These are phyloP conservation scores for Brachionus calyciflorus DNA, from an alignment of 1,140 invertebrate species.

Conservation along the genomic window DNA sequence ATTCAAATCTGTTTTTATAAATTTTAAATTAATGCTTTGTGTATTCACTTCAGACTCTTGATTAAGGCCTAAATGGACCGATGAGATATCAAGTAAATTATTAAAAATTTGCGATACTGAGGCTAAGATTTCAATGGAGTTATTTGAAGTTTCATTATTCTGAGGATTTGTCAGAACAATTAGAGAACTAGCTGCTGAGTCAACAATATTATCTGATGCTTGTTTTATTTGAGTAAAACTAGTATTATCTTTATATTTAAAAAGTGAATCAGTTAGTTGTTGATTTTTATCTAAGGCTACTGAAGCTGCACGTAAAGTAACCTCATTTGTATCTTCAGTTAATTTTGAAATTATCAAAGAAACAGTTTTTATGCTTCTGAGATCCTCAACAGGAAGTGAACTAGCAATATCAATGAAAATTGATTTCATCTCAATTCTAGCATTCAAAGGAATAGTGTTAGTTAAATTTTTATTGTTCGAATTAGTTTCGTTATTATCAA, in stretches of 20 bases:
- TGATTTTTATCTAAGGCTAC: background rate
- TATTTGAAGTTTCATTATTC: background rate
- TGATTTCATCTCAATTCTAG: background rate
- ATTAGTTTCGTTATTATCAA: background rate
- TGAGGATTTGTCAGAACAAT: background rate
- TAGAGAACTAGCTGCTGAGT: background rate
- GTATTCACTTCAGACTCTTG: slow-evolving; percentile 11
- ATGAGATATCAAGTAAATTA: background rate
- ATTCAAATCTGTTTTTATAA: background rate
- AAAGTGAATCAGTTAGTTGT: background rate
- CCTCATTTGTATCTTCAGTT: background rate
- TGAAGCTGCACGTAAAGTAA: background rate
- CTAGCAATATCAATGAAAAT: background rate
- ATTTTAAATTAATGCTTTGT: slow-evolving; percentile 2
- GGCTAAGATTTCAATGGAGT: background rate
- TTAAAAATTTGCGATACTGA: background rate
- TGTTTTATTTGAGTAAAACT: background rate
- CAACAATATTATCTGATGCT: slow-evolving; percentile 5
- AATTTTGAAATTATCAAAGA: background rate
- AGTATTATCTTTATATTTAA: background rate
- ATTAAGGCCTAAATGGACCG: slow-evolving; percentile 7
- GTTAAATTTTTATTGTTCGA: too few relatives aligned
- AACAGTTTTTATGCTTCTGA: background rate
- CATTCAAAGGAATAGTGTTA: background rate
- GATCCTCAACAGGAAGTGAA: background rate